These are phyloP conservation scores for Scartelaos histophorus DNA, from an alignment of 2,113 vertebrate species.

Conservation along the genomic window DNA sequence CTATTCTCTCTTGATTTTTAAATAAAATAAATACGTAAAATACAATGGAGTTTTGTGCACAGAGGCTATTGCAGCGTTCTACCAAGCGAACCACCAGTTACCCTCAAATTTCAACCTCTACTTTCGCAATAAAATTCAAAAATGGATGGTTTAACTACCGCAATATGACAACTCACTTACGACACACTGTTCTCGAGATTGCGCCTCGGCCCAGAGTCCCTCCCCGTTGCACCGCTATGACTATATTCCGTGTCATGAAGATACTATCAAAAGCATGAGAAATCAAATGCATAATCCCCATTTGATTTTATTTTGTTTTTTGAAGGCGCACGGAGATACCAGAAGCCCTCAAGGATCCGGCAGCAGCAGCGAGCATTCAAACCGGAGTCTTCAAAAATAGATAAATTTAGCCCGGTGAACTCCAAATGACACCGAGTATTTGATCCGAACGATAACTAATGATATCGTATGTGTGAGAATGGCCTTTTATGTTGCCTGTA, in stretches of 20 bases:
- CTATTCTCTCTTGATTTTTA: too few relatives aligned
- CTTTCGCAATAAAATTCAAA: not conserved
- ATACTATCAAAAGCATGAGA: conserved; percentile 37
- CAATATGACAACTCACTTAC: not conserved
- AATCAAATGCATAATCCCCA: conserved; percentile 40
- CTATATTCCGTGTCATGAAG: conserved; percentile 47
- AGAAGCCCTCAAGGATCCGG: conserved; percentile 22
- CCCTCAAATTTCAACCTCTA: not conserved
- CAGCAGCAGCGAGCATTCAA: conserved; percentile 39
- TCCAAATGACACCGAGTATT: conserved; percentile 41
- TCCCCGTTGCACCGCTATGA: conserved; percentile 22
- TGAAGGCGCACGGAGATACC: conserved; percentile 37
- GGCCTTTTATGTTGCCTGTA: conserved; percentile 30
- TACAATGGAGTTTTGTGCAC: too few relatives aligned
- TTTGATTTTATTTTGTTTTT: conserved; percentile 29
- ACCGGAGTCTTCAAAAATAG: conserved; percentile 35
- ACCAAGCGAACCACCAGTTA: not conserved
- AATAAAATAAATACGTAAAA: too few relatives aligned
- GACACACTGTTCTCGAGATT: not conserved
- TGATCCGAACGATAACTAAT: conserved; percentile 45
- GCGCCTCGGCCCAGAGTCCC: conserved; percentile 12
- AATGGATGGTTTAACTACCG: not conserved
- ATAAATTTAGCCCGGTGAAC: conserved; percentile 54
- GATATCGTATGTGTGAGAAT: conserved; percentile 15
- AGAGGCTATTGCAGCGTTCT: not conserved